phyloP scores from a whole-genome alignment of 2,888 invertebrate genomes.

The Agriotes lineatus region DNA sequence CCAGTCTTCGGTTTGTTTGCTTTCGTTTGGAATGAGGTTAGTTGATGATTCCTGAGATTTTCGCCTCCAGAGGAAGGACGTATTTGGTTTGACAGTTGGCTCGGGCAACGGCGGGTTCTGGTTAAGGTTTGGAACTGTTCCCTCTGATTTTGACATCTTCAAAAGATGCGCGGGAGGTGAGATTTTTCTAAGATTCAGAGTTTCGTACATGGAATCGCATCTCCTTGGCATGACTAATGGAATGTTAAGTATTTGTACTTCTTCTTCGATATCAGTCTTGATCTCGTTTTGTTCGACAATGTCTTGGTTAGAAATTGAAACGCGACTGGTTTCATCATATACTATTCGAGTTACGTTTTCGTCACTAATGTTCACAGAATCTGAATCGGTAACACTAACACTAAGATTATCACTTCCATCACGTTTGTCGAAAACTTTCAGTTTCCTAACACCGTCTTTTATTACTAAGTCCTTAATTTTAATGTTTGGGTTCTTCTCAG shows the following conservation, averaged over 20 bases:
- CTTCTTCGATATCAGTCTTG: constrained; percentile 50
- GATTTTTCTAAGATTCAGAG: constrained; percentile 49
- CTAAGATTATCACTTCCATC: constrained; percentile 6
- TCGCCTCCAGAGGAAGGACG: constrained; percentile 75
- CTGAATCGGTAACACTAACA: neutral
- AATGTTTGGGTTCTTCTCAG: constrained; percentile 71
- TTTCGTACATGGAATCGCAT: constrained; percentile 61
- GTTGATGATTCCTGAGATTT: constrained; percentile 57
- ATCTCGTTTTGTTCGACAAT: constrained; percentile 42
- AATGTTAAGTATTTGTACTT: constrained; percentile 59
- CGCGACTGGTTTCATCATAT: neutral
- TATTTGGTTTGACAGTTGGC: constrained; percentile 70
- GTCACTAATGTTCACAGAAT: neutral
- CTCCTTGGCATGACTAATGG: constrained; percentile 56
- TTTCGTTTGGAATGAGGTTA: neutral
- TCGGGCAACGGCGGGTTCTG: neutral
- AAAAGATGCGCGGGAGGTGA: constrained; percentile 41
- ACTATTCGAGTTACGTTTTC: neutral
- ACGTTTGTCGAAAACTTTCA: constrained; percentile 65
- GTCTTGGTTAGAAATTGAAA: neutral
- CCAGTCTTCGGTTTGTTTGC: constrained; percentile 38
- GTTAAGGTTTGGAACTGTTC: constrained; percentile 16
- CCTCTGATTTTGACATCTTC: constrained; percentile 47
- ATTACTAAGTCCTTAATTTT: constrained; percentile 70
- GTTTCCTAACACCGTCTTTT: constrained; percentile 69